phyloP scores from a whole-genome alignment of 2,797 vertebrate genomes.

The Chiloscyllium punctatum region DNA sequence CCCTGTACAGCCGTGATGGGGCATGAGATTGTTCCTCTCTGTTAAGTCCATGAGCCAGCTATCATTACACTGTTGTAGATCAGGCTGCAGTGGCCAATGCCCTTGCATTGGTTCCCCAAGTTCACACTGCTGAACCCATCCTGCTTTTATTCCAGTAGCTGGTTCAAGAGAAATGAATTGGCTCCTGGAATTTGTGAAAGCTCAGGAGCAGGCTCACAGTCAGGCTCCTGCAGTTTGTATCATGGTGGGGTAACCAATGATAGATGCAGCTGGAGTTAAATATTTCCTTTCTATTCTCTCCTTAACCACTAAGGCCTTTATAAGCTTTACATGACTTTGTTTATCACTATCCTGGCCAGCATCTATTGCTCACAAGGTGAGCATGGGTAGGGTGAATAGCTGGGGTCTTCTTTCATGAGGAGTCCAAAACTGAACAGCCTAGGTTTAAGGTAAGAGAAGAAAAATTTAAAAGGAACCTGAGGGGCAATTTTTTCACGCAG shows the following conservation, averaged over 20 bases:
- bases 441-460: no score
- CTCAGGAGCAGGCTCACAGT: not conserved
- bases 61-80: not conserved
- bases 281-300: not conserved
- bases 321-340: not conserved
- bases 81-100: not conserved
- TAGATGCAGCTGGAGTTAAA: not conserved
- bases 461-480: no score
- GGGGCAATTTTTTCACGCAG: no score
- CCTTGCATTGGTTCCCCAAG: not conserved
- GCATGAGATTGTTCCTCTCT: not conserved
- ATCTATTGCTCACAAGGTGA: no score
- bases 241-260: not conserved
- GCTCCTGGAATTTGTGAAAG: not conserved
- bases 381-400: no score
- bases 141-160: not conserved
- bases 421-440: no score
- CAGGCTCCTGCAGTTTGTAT: not conserved
- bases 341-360: no score
- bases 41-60: not conserved
- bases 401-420: no score
- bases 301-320: not conserved
- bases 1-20: not conserved
- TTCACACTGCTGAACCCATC: not conserved
- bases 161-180: not conserved